Conservation (phyloP, 2,888 invertebrate species). For the Brassicogethes aeneus region DNA sequence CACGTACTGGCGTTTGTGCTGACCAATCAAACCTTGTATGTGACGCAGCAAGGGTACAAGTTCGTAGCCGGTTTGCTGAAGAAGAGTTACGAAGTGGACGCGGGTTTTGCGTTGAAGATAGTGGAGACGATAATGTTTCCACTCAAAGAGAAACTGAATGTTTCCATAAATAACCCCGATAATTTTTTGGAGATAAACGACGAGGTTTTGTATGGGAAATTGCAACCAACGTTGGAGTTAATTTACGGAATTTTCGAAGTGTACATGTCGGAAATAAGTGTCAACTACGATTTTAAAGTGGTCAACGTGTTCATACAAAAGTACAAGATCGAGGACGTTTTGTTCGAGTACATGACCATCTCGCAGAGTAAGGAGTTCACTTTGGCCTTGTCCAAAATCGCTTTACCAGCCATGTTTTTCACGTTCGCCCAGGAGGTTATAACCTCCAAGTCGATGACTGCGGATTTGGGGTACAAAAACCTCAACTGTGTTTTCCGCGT, state of each 20-base stretch:
- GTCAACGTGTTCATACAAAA: slow-evolving; percentile 36
- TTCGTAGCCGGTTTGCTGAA: slow-evolving; percentile 53
- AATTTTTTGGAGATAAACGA: slow-evolving; percentile 39
- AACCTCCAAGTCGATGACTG: background rate
- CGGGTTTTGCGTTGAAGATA: slow-evolving; percentile 46
- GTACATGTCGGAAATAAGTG: slow-evolving; percentile 34
- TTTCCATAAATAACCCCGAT: slow-evolving; percentile 37
- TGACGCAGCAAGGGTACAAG: slow-evolving; percentile 59
- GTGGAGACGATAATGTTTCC: slow-evolving; percentile 43
- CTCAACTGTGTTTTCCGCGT: background rate
- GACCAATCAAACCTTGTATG: slow-evolving; percentile 61
- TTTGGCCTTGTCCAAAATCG: slow-evolving; percentile 43
- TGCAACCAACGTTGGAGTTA: slow-evolving; percentile 50
- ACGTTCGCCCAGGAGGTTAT: background rate
- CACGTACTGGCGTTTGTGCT: slow-evolving; percentile 54
- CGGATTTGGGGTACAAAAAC: background rate
- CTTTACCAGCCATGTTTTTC: slow-evolving; percentile 1
- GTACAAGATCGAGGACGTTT: slow-evolving; percentile 22
- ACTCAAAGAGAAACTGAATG: slow-evolving; percentile 43
- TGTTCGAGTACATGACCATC: slow-evolving; percentile 26
- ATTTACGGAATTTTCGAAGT: slow-evolving; percentile 46
- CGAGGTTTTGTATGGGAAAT: slow-evolving; percentile 43
- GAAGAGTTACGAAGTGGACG: slow-evolving; percentile 46
- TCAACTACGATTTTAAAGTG: slow-evolving; percentile 32
- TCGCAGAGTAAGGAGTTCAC: slow-evolving; percentile 43